phyloP scores from a whole-genome alignment of 2,888 invertebrate genomes.

The Zhengitettix transpicula region DNA sequence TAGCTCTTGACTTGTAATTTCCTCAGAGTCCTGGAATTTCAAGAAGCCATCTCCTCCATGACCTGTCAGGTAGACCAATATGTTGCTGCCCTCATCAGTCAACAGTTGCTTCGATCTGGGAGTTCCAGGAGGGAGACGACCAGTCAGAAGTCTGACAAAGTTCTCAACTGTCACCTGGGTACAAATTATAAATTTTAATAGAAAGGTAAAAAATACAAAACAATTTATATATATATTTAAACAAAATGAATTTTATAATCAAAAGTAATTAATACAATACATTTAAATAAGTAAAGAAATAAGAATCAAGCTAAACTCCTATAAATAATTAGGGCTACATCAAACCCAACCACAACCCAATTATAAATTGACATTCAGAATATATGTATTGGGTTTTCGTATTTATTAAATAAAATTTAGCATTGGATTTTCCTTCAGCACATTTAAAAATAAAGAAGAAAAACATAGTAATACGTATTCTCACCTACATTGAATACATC shows the following conservation, averaged over 20 bases:
- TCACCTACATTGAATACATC: too few relatives aligned
- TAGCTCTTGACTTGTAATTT: slow-evolving; percentile 93
- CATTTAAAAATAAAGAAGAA: too few relatives aligned
- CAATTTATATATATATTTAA: background rate
- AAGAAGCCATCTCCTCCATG: slow-evolving; percentile 99
- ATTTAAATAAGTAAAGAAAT: too few relatives aligned
- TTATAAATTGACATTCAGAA: too few relatives aligned
- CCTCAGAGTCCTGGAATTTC: slow-evolving; percentile 98
- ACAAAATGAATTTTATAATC: background rate
- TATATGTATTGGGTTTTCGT: too few relatives aligned
- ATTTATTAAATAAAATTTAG: too few relatives aligned
- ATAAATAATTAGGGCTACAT: too few relatives aligned
- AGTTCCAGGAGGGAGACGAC: slow-evolving; percentile 78
- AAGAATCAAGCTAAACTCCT: too few relatives aligned
- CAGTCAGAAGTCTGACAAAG: slow-evolving; percentile 89
- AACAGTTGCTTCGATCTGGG: slow-evolving; percentile 88
- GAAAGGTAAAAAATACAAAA: background rate
- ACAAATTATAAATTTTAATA: slow-evolving; percentile 14
- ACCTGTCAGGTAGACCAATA: slow-evolving; percentile 85
- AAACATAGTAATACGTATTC: too few relatives aligned
- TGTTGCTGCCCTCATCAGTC: slow-evolving; percentile 92
- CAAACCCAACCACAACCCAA: too few relatives aligned
- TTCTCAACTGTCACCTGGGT: slow-evolving; percentile 88
- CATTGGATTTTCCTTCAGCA: too few relatives aligned
- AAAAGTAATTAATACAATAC: too few relatives aligned